These are phyloP conservation scores for Pollimyrus isidori DNA, from an alignment of 2,113 vertebrate species.

Conservation along the genomic window DNA sequence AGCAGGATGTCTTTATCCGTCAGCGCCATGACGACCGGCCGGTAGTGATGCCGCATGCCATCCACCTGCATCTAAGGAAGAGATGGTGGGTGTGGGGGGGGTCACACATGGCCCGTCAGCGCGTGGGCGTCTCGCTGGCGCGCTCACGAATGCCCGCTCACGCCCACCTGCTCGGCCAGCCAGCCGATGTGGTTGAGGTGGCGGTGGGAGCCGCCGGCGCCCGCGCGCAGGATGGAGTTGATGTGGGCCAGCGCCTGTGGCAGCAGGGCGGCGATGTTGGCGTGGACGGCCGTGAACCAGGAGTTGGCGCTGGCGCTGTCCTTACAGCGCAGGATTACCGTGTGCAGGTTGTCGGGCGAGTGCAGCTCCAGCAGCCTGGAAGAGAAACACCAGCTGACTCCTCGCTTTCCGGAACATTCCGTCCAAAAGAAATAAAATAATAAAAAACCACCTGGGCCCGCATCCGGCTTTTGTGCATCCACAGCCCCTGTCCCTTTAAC, in stretches of 20 bases:
- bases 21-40: slow-evolving; percentile 79
- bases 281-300: slow-evolving; percentile 89
- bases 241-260: slow-evolving; percentile 84
- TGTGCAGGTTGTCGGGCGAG: slow-evolving; percentile 87
- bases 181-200: slow-evolving; percentile 89
- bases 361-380: slow-evolving; percentile 87
- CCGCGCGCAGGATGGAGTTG: slow-evolving; percentile 73
- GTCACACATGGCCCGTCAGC: neutral
- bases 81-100: neutral
- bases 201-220: slow-evolving; percentile 55
- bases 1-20: slow-evolving; percentile 92
- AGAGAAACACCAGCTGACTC: slow-evolving; percentile 18
- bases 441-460: neutral
- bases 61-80: slow-evolving; percentile 70
- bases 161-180: slow-evolving; percentile 86
- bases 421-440: neutral
- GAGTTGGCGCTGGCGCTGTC: slow-evolving; percentile 77
- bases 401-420: neutral
- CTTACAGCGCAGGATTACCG: slow-evolving; percentile 85
- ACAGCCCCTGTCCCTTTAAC: neutral
- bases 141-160: neutral
- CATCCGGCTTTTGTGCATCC: neutral
- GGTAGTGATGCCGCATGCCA: slow-evolving; percentile 77
- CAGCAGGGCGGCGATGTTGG: slow-evolving; percentile 86
- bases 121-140: neutral